Evolutionary conservation across 2,888 invertebrate genomes (phyloP).

Genomic region (Eristalinus sepulchralis): DNA sequence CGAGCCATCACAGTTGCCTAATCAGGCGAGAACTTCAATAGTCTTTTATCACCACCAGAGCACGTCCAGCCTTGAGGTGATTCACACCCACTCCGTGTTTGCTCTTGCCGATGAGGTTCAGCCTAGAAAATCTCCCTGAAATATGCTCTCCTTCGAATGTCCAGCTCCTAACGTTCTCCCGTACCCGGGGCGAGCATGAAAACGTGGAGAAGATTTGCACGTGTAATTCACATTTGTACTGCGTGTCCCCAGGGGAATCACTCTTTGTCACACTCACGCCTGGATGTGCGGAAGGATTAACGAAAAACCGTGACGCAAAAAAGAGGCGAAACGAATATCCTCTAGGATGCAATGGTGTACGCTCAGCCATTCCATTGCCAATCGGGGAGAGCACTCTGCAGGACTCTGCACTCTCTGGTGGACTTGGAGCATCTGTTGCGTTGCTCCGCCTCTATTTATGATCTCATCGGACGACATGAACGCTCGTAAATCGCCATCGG

Average conservation of each 20-base stretch:
- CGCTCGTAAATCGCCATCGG: constrained; percentile 24
- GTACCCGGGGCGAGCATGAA: too few species aligned
- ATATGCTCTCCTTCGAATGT: background rate
- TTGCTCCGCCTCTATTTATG: constrained; percentile 37
- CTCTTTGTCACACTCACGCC: constrained; percentile 13
- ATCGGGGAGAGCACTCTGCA: constrained; percentile 6
- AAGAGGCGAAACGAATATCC: background rate
- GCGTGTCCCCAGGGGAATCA: constrained; percentile 19
- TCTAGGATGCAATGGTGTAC: constrained; percentile 10
- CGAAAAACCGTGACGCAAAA: background rate
- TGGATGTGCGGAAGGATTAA: background rate
- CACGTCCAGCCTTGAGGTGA: too few species aligned
- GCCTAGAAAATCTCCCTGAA: background rate
- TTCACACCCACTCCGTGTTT: too few species aligned
- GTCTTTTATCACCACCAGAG: background rate
- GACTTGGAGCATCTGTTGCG: constrained; percentile 53
- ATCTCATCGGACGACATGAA: constrained; percentile 43
- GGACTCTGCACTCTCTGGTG: constrained; percentile 26
- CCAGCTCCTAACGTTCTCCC: background rate
- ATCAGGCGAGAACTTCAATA: background rate
- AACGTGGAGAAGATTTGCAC: constrained; percentile 31
- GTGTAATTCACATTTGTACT: constrained; percentile 32
- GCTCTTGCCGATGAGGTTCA: too few species aligned
- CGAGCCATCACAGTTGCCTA: too few species aligned
- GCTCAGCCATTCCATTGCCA: constrained; percentile 25